Base-by-base conservation (phyloP, 2,888 invertebrate species). In the Napeogenes sylphis region DNA sequence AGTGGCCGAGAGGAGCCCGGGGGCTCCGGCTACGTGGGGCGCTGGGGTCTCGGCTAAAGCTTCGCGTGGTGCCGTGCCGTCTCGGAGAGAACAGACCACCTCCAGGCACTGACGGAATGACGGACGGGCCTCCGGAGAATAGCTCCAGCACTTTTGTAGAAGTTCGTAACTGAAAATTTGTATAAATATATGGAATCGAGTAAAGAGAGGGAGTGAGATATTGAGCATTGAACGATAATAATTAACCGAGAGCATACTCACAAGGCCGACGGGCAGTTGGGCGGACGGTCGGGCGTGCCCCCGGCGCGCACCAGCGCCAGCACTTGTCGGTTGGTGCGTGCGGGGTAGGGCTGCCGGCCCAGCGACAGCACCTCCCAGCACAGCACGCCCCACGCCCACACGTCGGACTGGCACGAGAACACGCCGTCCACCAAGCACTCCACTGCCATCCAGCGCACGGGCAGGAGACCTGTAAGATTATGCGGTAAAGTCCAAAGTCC, bases 361-460 rank as follows among this genome's bases (percentile, higher is more conserved):
- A 99, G 87, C 0, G 99, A 97, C 79, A 99, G 93, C 56, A 99
- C 97, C 92, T 99, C 99, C 98, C 99, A 99, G 79, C 98, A 93
- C 3, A 99, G 90, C 0, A 99, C 96, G 0, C 96, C 97, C 88
- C 97, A 97, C 0, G 97, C 95, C 99, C 99, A 99, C 4, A 99
- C 98, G 83, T 99, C 99, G 0, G 98, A 97, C 80, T 99, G 98
- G 58, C 96, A 96, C 0, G 98, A 98, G 81, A 99, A 99, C 0
- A 99, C 95, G 0, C 99, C 98, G 80, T 99, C 98, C 2, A 97
- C 95, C 12, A 99, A 88, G 33, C 98, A 97, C 85, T 99, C 99
- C 2, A 99, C 99, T 0, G 98, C 95, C 98, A 99, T 99, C 99
- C 99, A 99, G 51, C 98, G 92, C 0, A 99, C 98, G 2, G 99